Conservation (phyloP, 2,113 vertebrate genomes). For the Cyanocitta stelleri region DNA sequence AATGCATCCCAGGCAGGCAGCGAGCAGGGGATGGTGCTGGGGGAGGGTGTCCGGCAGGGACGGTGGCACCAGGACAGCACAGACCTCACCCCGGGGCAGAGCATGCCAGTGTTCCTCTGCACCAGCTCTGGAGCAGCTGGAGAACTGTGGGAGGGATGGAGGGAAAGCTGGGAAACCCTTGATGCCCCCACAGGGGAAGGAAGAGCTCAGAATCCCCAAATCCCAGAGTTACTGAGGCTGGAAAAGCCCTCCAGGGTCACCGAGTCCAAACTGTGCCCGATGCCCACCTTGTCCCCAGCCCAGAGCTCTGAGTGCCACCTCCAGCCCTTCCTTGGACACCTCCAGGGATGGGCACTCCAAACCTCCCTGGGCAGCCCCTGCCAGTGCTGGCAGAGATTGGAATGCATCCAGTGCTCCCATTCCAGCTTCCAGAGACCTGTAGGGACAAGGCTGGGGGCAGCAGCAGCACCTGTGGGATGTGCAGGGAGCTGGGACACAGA, state of each 20-base stretch:
- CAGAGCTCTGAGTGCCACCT: background rate
- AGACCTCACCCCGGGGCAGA: background rate
- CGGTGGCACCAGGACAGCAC: background rate
- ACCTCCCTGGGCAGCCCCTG: background rate
- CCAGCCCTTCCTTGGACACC: background rate
- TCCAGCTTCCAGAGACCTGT: background rate
- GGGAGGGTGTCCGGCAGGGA: background rate
- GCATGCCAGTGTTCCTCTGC: background rate
- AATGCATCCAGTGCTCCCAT: background rate
- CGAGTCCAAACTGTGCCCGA: accelerated
- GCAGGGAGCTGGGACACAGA: background rate
- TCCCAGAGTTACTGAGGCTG: no score
- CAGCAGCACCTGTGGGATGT: accelerated
- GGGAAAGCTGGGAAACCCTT: background rate
- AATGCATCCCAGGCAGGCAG: background rate
- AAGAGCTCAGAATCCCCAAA: background rate
- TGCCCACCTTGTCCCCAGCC: background rate
- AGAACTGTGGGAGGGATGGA: background rate
- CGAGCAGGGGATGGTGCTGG: no score
- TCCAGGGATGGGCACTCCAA: background rate
- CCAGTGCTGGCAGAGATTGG: background rate
- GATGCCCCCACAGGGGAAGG: background rate
- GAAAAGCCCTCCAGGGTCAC: background rate
- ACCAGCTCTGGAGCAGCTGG: background rate
- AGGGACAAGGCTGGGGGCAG: background rate